Base-by-base conservation (phyloP, 2,888 invertebrate species). In the Coelopa pilipes region DNA sequence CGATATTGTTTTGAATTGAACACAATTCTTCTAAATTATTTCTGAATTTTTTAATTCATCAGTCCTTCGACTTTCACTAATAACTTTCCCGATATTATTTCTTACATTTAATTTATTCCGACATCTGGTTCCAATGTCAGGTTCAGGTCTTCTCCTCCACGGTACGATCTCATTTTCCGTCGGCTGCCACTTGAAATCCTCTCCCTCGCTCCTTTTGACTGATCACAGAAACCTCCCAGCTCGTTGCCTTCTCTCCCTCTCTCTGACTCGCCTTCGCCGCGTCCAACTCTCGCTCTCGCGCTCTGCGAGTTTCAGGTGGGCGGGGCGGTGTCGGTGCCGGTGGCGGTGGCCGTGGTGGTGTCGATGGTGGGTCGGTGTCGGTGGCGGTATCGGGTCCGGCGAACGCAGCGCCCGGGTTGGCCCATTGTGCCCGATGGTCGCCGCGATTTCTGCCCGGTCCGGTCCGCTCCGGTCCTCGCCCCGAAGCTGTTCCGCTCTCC, bases 281-380 rank as follows among this genome's bases (percentile, higher is more conserved):
- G 13, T 11, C 46, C 34, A n/a, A 49, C 13, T 24, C 53, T 17
- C 57, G 17, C 57, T 53, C 24, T n/a, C 55, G 9, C 53, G 11
- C 17, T 21, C 17, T 69, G 19, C 12, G n/a, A 17, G 15, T 68
- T 15, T 45, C 3, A 55, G n/a, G n/a, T 65, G 17, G 46, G 17
- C 11, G 17, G 45, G 46, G 46, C 1, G 24, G 67, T 59, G 57
- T 24, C 15, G 55, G 62, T 47, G 49, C 45, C 7, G 1, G 46
- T 34, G 45, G 60, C 63, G 66, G 60, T 75, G 76, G 75, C 77
- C 59, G 67, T 73, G 68, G 67, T 73, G 68, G 75, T 78, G 71
- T 76, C 74, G 68, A 74, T 70, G 75, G 70, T 72, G 66, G 34
- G 34, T 66, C 57, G 49, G 9, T 49, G 49, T 49, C 17, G 57